These are phyloP conservation scores for Chymomyza caudatula DNA, from an alignment of 2,888 invertebrate species.

Conservation along the genomic window DNA sequence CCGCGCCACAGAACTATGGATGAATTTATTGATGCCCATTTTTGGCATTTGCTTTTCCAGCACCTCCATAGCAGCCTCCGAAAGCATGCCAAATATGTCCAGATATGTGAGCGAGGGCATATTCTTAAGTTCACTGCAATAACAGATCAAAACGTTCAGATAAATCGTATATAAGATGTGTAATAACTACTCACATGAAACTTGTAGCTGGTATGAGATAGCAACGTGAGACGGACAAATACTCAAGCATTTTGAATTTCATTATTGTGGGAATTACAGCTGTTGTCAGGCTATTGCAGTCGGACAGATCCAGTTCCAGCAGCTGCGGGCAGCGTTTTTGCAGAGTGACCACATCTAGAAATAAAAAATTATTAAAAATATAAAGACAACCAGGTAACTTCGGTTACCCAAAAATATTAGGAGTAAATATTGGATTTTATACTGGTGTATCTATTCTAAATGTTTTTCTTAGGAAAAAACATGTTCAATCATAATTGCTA, in stretches of 20 bases:
- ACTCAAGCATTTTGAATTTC: slow-evolving; percentile 83
- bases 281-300: slow-evolving; percentile 86
- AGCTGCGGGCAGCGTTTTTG: slow-evolving; percentile 84
- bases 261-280: slow-evolving; percentile 81
- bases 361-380: neutral
- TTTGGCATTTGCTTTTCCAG: slow-evolving; percentile 80
- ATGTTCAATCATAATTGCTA: too few species aligned
- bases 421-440: too few species aligned
- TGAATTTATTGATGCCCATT: slow-evolving; percentile 85
- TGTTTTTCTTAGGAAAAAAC: too few species aligned
- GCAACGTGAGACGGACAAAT: slow-evolving; percentile 89
- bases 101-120: slow-evolving; percentile 84
- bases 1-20: slow-evolving; percentile 90
- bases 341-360: slow-evolving; percentile 84
- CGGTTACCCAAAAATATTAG: neutral
- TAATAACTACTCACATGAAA: slow-evolving; percentile 81
- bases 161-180: too few species aligned
- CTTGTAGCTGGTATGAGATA: slow-evolving; percentile 85
- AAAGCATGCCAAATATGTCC: slow-evolving; percentile 90
- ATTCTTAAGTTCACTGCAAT: slow-evolving; percentile 80
- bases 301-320: slow-evolving; percentile 92
- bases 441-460: too few species aligned
- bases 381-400: neutral
- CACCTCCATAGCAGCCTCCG: slow-evolving; percentile 79
- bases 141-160: neutral